These are phyloP conservation scores for Oreochromis grahami DNA, from an alignment of 2,797 vertebrate genomes.

Conservation along the genomic window DNA sequence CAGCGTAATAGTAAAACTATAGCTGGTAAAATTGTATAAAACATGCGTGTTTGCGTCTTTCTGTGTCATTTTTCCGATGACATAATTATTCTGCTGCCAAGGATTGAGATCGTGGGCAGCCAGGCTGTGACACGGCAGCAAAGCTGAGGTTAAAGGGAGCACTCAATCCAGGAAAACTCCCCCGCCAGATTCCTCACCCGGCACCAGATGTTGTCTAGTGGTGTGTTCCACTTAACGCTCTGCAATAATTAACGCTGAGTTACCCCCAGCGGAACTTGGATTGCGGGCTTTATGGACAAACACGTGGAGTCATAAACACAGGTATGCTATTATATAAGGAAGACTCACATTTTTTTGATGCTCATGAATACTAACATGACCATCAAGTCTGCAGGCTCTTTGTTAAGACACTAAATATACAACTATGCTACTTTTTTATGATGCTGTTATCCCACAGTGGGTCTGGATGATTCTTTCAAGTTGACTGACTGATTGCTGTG, in stretches of 20 bases:
- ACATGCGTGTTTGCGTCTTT: background rate
- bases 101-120: background rate
- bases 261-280: background rate
- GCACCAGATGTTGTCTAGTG: slow-evolving; percentile 51
- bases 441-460: slow-evolving; percentile 14
- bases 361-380: background rate
- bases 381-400: slow-evolving; percentile 19
- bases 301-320: background rate
- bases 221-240: background rate
- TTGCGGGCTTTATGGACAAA: slow-evolving; percentile 11
- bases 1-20: background rate
- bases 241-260: slow-evolving; percentile 42
- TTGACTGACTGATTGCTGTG: slow-evolving; percentile 48
- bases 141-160: slow-evolving; percentile 13
- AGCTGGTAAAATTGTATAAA: background rate
- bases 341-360: background rate
- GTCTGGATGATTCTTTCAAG: slow-evolving; percentile 32
- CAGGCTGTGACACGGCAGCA: background rate
- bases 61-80: background rate
- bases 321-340: background rate
- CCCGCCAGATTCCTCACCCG: slow-evolving; percentile 10
- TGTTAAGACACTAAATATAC: slow-evolving; percentile 20
- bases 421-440: background rate
- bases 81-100: slow-evolving; percentile 11
- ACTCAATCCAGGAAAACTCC: slow-evolving; percentile 21